A percentile compares a stretch with the other conserved stretches of the same genome.
Conservation (phyloP, 2,797 vertebrate species). For the Botia almorhae region DNA sequence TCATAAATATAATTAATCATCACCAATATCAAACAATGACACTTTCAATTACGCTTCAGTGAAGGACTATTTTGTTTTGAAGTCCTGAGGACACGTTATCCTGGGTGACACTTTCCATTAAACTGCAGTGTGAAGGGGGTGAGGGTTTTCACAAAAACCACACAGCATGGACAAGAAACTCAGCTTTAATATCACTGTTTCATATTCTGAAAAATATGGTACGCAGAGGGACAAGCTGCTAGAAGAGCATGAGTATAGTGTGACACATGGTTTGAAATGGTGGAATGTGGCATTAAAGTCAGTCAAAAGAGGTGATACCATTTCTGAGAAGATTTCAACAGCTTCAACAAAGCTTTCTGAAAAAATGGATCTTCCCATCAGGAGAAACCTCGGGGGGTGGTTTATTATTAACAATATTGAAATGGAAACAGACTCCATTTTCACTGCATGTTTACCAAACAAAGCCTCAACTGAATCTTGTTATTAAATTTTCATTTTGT, state of each 20-base stretch:
- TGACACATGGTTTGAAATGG: conserved; percentile 32
- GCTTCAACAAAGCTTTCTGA: conserved; percentile 61
- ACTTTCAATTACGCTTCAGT: conserved; percentile 66
- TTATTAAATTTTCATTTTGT: not conserved
- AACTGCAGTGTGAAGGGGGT: conserved; percentile 50
- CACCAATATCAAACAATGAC: conserved; percentile 55
- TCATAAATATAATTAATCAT: conserved; percentile 41
- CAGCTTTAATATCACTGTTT: conserved; percentile 21
- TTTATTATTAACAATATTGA: conserved; percentile 22
- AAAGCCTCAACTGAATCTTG: not conserved
- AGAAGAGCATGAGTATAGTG: not conserved
- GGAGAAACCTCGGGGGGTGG: conserved; percentile 25
- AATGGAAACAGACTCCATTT: conserved; percentile 17
- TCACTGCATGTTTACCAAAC: conserved; percentile 22
- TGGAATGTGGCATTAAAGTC: conserved; percentile 38
- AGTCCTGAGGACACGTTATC: conserved; percentile 30
- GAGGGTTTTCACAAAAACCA: conserved; percentile 17
- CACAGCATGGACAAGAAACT: conserved; percentile 51
- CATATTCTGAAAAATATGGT: not conserved
- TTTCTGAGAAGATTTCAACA: conserved; percentile 51
- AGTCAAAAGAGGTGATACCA: conserved; percentile 39
- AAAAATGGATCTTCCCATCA: conserved; percentile 48
- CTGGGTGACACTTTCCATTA: conserved; percentile 57
- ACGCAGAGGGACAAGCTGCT: not conserved
- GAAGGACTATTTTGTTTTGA: conserved; percentile 65